These are phyloP conservation scores for Turritopsis rubra DNA, from an alignment of 30 jellyfish, hydroid and myxozoan genomes.

Conservation along the genomic window DNA sequence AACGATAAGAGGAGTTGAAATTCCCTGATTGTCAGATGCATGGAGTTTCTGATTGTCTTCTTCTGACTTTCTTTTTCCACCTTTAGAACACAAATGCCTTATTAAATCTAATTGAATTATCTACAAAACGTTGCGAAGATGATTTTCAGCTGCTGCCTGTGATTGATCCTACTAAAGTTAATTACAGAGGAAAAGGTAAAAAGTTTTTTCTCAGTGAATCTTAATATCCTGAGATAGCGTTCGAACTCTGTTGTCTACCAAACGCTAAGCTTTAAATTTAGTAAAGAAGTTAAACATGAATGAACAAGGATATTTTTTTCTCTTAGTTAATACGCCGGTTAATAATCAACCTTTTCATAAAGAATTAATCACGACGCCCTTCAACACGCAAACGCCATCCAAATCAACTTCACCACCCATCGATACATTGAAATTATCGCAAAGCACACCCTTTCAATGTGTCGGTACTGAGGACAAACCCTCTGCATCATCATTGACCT, in stretches of 20 bases:
- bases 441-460: neutral
- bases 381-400: neutral
- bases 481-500: neutral
- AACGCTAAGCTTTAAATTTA: neutral
- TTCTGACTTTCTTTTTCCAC: no score
- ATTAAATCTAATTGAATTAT: neutral
- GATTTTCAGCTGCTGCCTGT: neutral
- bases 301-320: no score
- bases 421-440: neutral
- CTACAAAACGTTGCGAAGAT: slow-evolving; percentile 8
- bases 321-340: neutral
- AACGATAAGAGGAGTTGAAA: no score
- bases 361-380: neutral
- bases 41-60: no score
- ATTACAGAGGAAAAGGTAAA: neutral
- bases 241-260: neutral
- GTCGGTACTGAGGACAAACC: neutral
- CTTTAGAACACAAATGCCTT: slow-evolving; percentile 9
- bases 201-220: neutral
- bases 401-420: neutral
- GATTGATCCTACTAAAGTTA: neutral
- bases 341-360: neutral
- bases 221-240: neutral
- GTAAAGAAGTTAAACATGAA: no score
- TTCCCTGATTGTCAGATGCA: no score